A percentile compares a stretch with the other conserved stretches of the same genome.
Evolutionary conservation across 2,797 vertebrate genomes (phyloP).

Genomic region (Hypotaenidia philippensis): DNA sequence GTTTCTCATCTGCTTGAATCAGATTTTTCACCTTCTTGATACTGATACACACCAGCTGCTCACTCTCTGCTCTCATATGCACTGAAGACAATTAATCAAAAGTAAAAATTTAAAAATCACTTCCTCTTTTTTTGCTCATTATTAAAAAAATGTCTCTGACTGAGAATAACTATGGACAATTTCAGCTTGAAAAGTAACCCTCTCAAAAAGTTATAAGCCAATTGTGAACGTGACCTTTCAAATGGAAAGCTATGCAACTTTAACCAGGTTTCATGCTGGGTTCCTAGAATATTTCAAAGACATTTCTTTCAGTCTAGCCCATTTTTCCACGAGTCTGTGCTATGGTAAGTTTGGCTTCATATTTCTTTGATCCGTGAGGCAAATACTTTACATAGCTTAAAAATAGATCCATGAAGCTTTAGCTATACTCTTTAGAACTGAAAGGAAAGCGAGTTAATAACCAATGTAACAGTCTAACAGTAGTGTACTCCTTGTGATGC

Average conservation of each 20-base stretch:
- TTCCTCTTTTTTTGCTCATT: constrained; percentile 40
- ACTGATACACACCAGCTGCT: background rate
- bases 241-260: constrained; percentile 60
- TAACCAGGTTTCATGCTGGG: constrained; percentile 62
- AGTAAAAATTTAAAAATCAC: constrained; percentile 48
- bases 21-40: constrained; percentile 42
- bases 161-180: constrained; percentile 48
- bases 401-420: constrained; percentile 32
- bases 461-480: constrained; percentile 5
- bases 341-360: constrained; percentile 44
- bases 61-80: background rate
- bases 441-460: constrained; percentile 54
- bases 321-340: constrained; percentile 15
- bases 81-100: constrained; percentile 59
- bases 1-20: constrained; percentile 3
- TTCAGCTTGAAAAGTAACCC: constrained; percentile 49
- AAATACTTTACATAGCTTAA: constrained; percentile 74
- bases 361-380: constrained; percentile 15
- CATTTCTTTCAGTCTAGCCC: constrained; percentile 44
- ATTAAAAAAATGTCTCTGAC: constrained; percentile 21
- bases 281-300: constrained; percentile 60
- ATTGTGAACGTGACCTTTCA: constrained; percentile 55
- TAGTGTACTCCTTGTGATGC: constrained; percentile 30
- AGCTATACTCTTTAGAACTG: constrained; percentile 28
- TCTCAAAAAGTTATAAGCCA: constrained; percentile 36